phyloP scores from a whole-genome alignment of 1,140 invertebrate genomes.

The Pseudomyrmex concolor region DNA sequence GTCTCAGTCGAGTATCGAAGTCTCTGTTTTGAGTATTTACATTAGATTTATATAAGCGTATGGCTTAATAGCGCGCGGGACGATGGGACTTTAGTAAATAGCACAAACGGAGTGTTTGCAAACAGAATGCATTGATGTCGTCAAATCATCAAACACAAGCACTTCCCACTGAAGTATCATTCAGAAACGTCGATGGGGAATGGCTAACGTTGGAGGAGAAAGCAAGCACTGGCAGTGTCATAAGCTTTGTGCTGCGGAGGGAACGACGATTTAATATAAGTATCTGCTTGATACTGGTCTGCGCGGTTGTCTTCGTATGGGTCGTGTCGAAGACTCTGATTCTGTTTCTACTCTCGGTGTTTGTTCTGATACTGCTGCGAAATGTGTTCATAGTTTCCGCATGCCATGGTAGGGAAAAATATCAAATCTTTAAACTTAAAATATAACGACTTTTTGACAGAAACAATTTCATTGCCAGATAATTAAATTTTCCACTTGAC shows the following conservation, averaged over 20 bases:
- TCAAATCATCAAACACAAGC: conserved; percentile 42
- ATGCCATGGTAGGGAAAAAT: conserved; percentile 57
- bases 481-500: neutral
- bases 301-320: conserved; percentile 49
- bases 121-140: conserved; percentile 70
- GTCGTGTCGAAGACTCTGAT: conserved; percentile 35
- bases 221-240: conserved; percentile 62
- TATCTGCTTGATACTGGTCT: conserved; percentile 51
- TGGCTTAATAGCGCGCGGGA: neutral
- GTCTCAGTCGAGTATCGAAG: no score
- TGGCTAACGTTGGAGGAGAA: conserved; percentile 63
- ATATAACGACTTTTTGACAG: neutral
- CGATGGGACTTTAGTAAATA: neutral
- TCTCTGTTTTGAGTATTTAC: no score
- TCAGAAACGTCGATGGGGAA: conserved; percentile 68
- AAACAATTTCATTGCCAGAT: neutral
- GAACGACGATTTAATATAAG: conserved; percentile 43
- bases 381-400: conserved; percentile 60
- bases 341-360: conserved; percentile 17
- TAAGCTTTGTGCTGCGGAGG: conserved; percentile 69
- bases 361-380: conserved; percentile 57
- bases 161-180: conserved; percentile 50
- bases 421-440: no score
- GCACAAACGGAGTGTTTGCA: neutral
- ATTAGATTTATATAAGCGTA: no score